Evolutionary conservation across 2,113 vertebrate genomes (phyloP), one percentile per base, ranked within the genome.

Genomic region (Xiphophorus couchianus): DNA sequence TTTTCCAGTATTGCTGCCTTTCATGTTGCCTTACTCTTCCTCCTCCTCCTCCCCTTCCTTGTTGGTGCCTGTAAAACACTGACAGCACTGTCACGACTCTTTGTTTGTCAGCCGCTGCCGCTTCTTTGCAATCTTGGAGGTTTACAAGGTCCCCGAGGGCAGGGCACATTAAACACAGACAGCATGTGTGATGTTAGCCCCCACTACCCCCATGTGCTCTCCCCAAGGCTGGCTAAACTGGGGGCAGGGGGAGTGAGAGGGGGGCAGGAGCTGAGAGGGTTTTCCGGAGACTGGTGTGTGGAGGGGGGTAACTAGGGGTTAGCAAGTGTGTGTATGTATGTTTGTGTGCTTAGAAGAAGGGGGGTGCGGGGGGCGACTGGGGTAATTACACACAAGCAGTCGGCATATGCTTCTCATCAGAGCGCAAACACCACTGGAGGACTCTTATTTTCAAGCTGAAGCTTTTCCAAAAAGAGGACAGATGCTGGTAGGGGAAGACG

Each of bases 381-480:
- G 90, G 91, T 93, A 95, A 94, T 95, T 94, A 92, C 92, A 93
- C 86, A 89, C 89, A 89, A 91, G 92, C 92, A 94, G 89, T 89
- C 91, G 92, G 89, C 94, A 95, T 94, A 92, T 95, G 94, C 92
- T 95, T 94, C 93, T 91, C 93, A 94, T 95, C 94, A 95, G 86
- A 35, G 86, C 80, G 84, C 78, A 85, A 82, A 91, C 84, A 91
- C 90, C 86, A 83, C 77, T 90, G 87, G 89, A 72, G 81, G 71
- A 89, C 88, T 93, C 84, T 93, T 91, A 91, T 89, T 93, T 92
- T 91, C 87, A 88, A 77, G 74, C 69, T 82, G 67, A 61, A 88
- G 87, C 71, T 82, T 90, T 92, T 75, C 73, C 71, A 76, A 80
- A 74, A 80, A 68, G 35, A 78, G 60, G 70, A 64, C 15, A 69